Evolutionary conservation across 1,140 invertebrate genomes (phyloP), one percentile per base, ranked within the genome.

Genomic region (Panagrolaimus sp.): DNA sequence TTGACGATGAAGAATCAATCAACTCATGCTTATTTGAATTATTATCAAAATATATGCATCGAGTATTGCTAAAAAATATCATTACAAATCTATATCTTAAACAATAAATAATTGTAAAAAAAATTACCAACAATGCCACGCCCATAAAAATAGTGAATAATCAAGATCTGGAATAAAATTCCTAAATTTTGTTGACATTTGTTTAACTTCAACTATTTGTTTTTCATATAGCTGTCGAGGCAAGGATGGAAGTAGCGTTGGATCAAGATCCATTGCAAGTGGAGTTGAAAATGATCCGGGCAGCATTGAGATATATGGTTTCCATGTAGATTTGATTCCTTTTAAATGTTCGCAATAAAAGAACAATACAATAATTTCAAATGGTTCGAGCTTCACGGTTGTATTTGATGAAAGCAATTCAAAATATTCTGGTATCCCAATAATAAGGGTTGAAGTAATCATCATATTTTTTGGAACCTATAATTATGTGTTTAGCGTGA

Each of bases 51-150:
- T 83, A 88, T 16, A 92, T 87, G 65, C 88, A 88, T 74, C 91
- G 85, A 1, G 90, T 90, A 84, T 91, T n/a, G n/a, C n/a, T n/a
- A n/a, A n/a, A n/a, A n/a, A n/a, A n/a, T n/a, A n/a, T n/a, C n/a
- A n/a, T n/a, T n/a, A n/a, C n/a, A n/a, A n/a, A n/a, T n/a, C n/a
- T n/a, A n/a, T n/a, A n/a, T n/a, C n/a, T n/a, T n/a, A n/a, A n/a
- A n/a, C n/a, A n/a, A n/a, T n/a, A n/a, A n/a, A n/a, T n/a, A n/a
- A n/a, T n/a, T n/a, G n/a, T n/a, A n/a, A n/a, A n/a, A n/a, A n/a
- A n/a, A n/a, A n/a, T 91, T 1, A 92, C 89, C n/a, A n/a, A 71
- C 87, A 86, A 77, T 88, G 88, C 85, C 89, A 92, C 1, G 87
- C 88, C 86, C 85, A 87, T 2, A 57, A 5, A 16, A 25, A 57